Evolutionary conservation across 2,888 invertebrate genomes (phyloP), one percentile per base, ranked within the genome.

Genomic region (Alitta virens): DNA sequence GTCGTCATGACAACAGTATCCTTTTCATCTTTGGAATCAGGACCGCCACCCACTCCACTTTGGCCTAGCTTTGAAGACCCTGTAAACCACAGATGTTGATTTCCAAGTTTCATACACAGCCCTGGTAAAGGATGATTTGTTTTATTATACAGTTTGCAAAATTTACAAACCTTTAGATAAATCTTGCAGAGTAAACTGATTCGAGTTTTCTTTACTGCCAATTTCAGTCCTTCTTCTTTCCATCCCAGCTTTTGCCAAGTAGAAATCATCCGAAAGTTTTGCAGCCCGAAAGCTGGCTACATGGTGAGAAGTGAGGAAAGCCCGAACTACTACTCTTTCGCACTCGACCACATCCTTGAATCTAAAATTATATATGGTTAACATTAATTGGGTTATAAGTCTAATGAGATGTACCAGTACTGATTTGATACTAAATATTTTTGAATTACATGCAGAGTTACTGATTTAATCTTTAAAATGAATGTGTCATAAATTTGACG

Each of bases 311-410:
- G 46, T 16, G 24, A 27, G 63, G 67, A 82, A 81, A 1, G 79
- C 72, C 60, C 77, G 77, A 27, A 82, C 74, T 2, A 79, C 75
- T 57, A 82, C 78, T 27, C 75, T 68, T 58, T 82, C 81, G 71
- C 80, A 82, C 62, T 80, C 81, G 5, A 82, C 75, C 9, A 74
- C 73, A 64, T 80, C 80, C 58, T 79, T 78, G 66, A 79, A 82
- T 64, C 81, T 81, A 65, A 46, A 46, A n/a, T n/a, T n/a, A n/a
- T n/a, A n/a, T n/a, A n/a, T n/a, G n/a, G n/a, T n/a, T n/a, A n/a
- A n/a, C n/a, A n/a, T n/a, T n/a, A n/a, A n/a, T n/a, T n/a, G n/a
- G n/a, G n/a, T n/a, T n/a, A n/a, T n/a, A n/a, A n/a, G n/a, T n/a
- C n/a, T n/a, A n/a, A n/a, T n/a, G n/a, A n/a, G n/a, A n/a, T n/a